Evolutionary conservation across 37 sponge, comb jelly and placozoan genomes (phyloP).

Genomic region (Eunapius fragilis): DNA sequence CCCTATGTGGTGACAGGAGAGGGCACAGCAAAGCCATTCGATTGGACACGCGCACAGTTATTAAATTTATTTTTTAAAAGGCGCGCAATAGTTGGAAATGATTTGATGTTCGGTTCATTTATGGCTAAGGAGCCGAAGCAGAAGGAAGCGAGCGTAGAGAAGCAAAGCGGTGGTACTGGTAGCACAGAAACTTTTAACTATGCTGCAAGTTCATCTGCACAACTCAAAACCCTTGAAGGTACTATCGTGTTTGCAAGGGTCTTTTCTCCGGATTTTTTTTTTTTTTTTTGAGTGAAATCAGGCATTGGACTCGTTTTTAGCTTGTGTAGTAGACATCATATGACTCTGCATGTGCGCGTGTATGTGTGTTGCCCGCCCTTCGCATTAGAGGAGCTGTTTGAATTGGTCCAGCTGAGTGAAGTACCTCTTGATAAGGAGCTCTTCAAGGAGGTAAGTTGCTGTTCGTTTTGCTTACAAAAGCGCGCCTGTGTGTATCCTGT

Average conservation of each 20-base stretch:
- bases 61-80: too few species aligned
- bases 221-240: not conserved
- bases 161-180: not conserved
- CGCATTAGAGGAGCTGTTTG: conserved; percentile 72
- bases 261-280: not conserved
- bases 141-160: not conserved
- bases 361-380: not conserved
- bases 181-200: conserved; percentile 30
- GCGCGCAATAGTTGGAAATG: not conserved
- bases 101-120: not conserved
- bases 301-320: too few species aligned
- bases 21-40: not conserved
- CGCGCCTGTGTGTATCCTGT: not conserved
- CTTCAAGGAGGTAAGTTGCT: conserved; percentile 69
- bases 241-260: not conserved
- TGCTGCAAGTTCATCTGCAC: conserved; percentile 37
- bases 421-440: conserved; percentile 70
- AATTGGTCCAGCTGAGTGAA: conserved; percentile 74
- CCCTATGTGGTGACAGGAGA: not conserved
- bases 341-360: not conserved
- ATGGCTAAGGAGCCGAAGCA: not conserved
- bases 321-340: too few species aligned
- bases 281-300: too few species aligned
- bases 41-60: too few species aligned
- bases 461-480: not conserved